These are phyloP conservation scores for Ceyx melanurus DNA, from an alignment of 2,113 vertebrate genomes.

Conservation along the genomic window DNA sequence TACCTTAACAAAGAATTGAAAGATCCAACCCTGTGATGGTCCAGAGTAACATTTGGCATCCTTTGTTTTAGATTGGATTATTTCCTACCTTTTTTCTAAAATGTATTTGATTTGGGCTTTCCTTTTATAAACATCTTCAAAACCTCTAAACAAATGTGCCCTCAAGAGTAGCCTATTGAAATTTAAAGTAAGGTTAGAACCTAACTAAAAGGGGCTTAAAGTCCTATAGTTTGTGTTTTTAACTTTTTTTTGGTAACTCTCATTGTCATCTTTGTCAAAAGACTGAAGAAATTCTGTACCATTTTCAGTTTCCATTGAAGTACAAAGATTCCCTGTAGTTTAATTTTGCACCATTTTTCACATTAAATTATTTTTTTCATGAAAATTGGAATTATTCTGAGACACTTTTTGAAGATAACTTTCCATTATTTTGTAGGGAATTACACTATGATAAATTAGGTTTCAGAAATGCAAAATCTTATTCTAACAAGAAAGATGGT, in stretches of 20 bases:
- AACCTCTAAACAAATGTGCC: background rate
- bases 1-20: background rate
- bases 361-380: background rate
- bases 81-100: background rate
- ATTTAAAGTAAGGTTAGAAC: background rate
- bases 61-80: background rate
- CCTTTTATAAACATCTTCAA: background rate
- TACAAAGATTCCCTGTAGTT: background rate
- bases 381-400: background rate
- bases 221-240: background rate
- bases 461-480: conserved; percentile 20
- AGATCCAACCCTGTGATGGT: background rate
- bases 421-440: background rate
- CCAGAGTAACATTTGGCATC: background rate
- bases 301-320: conserved; percentile 10
- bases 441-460: background rate
- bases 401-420: background rate
- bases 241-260: background rate
- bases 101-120: background rate
- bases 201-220: background rate
- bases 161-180: background rate
- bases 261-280: background rate
- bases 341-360: conserved; percentile 8
- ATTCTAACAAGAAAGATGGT: background rate
- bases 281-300: background rate